Evolutionary conservation across 2,797 vertebrate species (phyloP).

Genomic region (Dermochelys coriacea): DNA sequence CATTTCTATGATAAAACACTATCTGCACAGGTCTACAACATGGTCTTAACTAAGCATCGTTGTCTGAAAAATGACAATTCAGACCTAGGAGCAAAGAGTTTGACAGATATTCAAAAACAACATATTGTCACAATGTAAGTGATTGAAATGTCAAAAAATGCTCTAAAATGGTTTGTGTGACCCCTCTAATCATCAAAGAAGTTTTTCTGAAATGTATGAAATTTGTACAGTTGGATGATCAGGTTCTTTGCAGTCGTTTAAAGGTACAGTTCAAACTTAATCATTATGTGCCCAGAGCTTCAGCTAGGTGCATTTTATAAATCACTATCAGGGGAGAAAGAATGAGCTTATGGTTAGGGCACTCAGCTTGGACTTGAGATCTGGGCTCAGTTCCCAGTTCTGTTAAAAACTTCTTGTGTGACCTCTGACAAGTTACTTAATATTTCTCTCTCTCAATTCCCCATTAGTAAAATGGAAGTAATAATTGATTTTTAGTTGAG

Average conservation of each 20-base stretch:
- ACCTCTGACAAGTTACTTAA: background rate
- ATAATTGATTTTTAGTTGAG: background rate
- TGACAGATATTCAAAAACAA: background rate
- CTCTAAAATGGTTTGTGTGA: background rate
- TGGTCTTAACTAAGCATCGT: background rate
- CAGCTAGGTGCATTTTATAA: background rate
- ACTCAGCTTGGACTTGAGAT: background rate
- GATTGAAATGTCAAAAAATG: background rate
- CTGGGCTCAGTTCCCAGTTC: background rate
- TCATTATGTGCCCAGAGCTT: background rate
- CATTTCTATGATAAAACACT: conserved; percentile 11
- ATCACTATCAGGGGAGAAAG: background rate
- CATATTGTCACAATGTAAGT: background rate
- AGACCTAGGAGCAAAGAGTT: background rate
- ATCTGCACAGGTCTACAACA: background rate
- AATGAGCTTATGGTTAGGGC: background rate
- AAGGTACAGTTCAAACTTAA: background rate
- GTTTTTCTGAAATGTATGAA: background rate
- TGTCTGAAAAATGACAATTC: background rate
- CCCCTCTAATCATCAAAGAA: background rate
- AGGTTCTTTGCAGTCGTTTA: background rate
- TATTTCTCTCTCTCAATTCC: background rate
- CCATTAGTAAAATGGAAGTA: background rate
- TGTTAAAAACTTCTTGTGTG: background rate
- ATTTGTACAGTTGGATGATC: background rate